Base-by-base conservation (phyloP, 2,888 invertebrate genomes). In the Tipula lateralis region DNA sequence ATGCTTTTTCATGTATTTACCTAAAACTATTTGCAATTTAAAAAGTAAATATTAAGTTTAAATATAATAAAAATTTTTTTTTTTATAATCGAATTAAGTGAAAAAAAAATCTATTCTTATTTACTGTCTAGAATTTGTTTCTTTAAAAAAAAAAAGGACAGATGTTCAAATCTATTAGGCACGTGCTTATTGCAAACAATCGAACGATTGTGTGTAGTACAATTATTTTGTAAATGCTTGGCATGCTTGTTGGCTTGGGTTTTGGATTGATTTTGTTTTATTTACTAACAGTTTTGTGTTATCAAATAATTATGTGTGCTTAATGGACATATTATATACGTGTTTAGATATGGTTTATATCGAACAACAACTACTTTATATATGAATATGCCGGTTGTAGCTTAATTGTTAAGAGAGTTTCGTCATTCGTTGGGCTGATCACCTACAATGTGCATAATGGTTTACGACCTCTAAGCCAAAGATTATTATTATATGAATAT, bases 131-230 rank as follows among this genome's bases (percentile, higher is more conserved):
- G 44, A 50, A 44, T 44, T 16, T 44, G 16, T 5, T 44, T 44
- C n/a, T 44, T 16, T 2, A 7, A 50, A 50, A 50, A 50, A 50
- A 50, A 24, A 66, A 9, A 7, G 1, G 66, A 66, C 66, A 66
- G 66, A 66, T 66, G 66, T 66, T 66, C 12, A 66, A 66, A 66
- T 66, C 66, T 19, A 66, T 66, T 24, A 66, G 66, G 24, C 66
- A 66, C 66, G 66, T 66, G 66, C 66, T 24, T n/a, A 66, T 66
- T 66, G 66, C 66, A 66, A 24, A 66, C 66, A 66, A 66, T 66
- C 66, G 24, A 66, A 66, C 24, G 66, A 66, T 66, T 66, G 66
- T 66, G 24, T 66, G 9, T 24, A 9, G 24, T 66, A 9, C 1
- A 19, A 24, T 3, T n/a, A 19, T 66, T 66, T 66, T 19, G 24